These are phyloP conservation scores for Meloe dianella DNA, from an alignment of 2,888 invertebrate species.

Conservation along the genomic window DNA sequence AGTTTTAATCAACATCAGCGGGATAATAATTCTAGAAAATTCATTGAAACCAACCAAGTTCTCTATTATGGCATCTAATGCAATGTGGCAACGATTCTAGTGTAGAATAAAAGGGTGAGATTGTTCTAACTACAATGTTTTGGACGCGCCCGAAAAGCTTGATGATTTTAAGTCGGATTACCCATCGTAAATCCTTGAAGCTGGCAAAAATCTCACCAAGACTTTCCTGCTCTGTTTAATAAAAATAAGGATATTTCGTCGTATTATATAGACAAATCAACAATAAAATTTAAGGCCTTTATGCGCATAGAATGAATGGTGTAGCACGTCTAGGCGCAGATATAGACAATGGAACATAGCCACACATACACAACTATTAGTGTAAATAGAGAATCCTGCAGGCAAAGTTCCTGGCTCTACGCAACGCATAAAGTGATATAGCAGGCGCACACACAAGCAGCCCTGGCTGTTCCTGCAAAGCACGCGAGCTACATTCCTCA, in stretches of 20 bases:
- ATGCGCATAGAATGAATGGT: slow-evolving; percentile 28
- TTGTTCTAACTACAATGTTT: not conserved
- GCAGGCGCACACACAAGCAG: slow-evolving; percentile 37
- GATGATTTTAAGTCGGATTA: slow-evolving; percentile 18
- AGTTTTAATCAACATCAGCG: not conserved
- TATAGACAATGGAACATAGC: not conserved
- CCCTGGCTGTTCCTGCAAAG: slow-evolving; percentile 37
- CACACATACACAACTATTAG: slow-evolving; percentile 18
- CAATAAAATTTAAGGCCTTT: slow-evolving; percentile 37
- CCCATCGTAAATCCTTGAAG: slow-evolving; percentile 15
- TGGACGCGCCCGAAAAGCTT: not conserved
- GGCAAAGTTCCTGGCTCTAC: slow-evolving; percentile 43
- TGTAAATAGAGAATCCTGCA: slow-evolving; percentile 43
- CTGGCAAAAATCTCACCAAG: slow-evolving; percentile 9
- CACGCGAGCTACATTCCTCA: slow-evolving; percentile 39
- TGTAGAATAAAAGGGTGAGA: not conserved
- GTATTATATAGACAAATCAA: slow-evolving; percentile 33
- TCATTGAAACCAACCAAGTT: not conserved
- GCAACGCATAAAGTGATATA: slow-evolving; percentile 42
- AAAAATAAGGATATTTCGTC: not conserved
- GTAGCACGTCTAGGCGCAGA: not conserved
- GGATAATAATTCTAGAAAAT: not conserved
- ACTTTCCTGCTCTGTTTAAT: not conserved
- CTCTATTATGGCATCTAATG: not conserved
- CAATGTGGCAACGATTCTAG: not conserved